Evolutionary conservation across 2,797 vertebrate species (phyloP), one percentile per base, ranked within the genome.

Genomic region (Anniella stebbinsi): DNA sequence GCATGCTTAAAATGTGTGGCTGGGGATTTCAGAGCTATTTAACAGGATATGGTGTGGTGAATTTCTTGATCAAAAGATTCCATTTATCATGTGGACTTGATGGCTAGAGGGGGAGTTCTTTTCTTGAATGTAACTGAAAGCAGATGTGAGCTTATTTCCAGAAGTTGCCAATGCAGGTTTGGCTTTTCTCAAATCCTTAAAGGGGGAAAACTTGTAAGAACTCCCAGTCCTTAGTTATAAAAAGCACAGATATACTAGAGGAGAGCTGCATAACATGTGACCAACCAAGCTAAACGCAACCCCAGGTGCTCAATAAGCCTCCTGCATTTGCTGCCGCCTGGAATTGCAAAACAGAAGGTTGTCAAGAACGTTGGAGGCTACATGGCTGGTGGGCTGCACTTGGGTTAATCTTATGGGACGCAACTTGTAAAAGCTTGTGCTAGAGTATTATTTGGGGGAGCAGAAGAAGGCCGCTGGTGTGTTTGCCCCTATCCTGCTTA

Each of bases 1-100:
- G 28, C 70, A 66, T 30, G 1, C 80, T 73, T 54, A 30, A 75
- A 78, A 18, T 84, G 25, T 80, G 38, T 0, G 2, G 30, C n/a
- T 23, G 36, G 81, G 38, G 54, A 90, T 81, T 76, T 63, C 17
- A 45, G 77, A 77, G 1, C 45, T 54, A 70, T 76, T 67, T 57
- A 72, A 80, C 11, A 0, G 57, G 75, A 11, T 57, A 0, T 41
- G 78, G 69, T 0, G 0, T 3, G 73, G 75, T 54, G 0, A 0
- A 66, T n/a, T 0, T 0, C 38, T n/a, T 33, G 33, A 67, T 90
- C 84, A 30, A 38, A 88, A 1, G 36, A 72, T 25, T 54, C 66
- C 0, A 45, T 88, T 91, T 91, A 57, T 88, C 78, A 82, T 41
- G 60, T 69, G 60, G 70, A 21, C 69, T 86, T 81, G 57, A 66